These are phyloP conservation scores for Bucco capensis DNA, from an alignment of 2,113 vertebrate genomes.

Conservation along the genomic window DNA sequence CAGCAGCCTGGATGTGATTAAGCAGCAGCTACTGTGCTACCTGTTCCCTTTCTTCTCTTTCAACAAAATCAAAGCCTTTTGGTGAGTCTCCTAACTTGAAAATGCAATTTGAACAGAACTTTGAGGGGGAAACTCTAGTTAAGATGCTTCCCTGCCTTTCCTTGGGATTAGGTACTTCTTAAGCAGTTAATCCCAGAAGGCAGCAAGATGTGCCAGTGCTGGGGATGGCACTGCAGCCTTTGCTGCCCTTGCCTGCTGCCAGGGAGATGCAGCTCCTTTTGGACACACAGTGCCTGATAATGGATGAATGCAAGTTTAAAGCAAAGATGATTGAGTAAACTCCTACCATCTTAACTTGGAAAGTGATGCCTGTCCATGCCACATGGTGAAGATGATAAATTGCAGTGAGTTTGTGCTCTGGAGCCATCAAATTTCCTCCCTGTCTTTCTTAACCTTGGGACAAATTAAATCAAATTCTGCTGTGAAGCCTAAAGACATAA, in stretches of 20 bases:
- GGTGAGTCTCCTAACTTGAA: not conserved
- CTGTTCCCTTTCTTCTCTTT: not conserved
- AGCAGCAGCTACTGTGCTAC: not conserved
- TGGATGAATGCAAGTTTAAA: not conserved
- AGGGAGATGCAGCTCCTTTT: not conserved
- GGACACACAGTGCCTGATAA: not conserved
- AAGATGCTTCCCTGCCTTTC: not conserved
- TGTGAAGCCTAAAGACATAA: constrained; percentile 64
- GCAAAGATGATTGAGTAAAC: constrained; percentile 3
- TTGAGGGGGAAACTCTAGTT: not conserved
- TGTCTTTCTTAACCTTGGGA: constrained; percentile 73
- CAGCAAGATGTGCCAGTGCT: too few relatives aligned
- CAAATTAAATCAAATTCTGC: constrained; percentile 74
- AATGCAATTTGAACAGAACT: not conserved
- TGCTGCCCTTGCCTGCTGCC: not conserved
- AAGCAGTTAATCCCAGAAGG: not conserved
- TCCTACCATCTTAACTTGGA: not conserved
- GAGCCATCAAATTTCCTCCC: constrained; percentile 45
- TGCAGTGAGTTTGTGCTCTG: constrained; percentile 20
- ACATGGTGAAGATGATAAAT: constrained; percentile 39
- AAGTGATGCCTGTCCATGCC: not conserved
- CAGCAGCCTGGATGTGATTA: not conserved
- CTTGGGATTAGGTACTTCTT: not conserved
- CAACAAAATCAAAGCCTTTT: not conserved
- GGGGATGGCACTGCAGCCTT: not conserved